A percentile compares a stretch with the other conserved stretches of the same genome.
These are phyloP conservation scores for Xestia rhomboidea DNA, from an alignment of 2,888 invertebrate genomes.

Conservation along the genomic window DNA sequence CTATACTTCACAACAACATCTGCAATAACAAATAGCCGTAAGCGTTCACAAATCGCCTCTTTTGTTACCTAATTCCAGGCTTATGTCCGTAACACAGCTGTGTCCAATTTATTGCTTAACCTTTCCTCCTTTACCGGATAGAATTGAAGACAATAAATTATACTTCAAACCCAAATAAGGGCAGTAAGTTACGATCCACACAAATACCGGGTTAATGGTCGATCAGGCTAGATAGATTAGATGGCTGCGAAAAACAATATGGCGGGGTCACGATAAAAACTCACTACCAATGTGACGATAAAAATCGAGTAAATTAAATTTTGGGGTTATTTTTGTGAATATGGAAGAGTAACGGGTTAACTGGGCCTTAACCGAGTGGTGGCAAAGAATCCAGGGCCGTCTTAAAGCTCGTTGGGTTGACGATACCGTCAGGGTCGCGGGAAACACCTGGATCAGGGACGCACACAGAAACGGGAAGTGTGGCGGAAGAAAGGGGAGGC, in stretches of 20 bases:
- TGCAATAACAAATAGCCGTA: slow-evolving; percentile 71
- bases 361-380: too few relatives aligned
- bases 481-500: too few relatives aligned
- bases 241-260: slow-evolving; percentile 69
- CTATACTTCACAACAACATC: slow-evolving; percentile 63
- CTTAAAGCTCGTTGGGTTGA: too few relatives aligned
- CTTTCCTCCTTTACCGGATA: slow-evolving; percentile 86
- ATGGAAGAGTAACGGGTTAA: too few relatives aligned
- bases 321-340: not conserved
- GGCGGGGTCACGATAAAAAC: too few relatives aligned
- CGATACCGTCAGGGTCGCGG: too few relatives aligned
- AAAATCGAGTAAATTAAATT: slow-evolving; percentile 4
- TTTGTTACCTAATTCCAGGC: slow-evolving; percentile 88
- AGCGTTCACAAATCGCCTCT: slow-evolving; percentile 85
- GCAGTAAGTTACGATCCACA: slow-evolving; percentile 85
- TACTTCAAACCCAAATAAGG: slow-evolving; percentile 90
- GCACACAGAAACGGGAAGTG: too few relatives aligned
- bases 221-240: slow-evolving; percentile 86
- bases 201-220: slow-evolving; percentile 84
- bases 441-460: too few relatives aligned
- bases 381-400: too few relatives aligned
- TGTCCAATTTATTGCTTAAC: slow-evolving; percentile 87
- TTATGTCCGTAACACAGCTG: slow-evolving; percentile 88
- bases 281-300: not conserved
- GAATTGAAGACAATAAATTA: slow-evolving; percentile 90